Base-by-base conservation (phyloP, 2,888 invertebrate species). In the Mellilla xanthometata region DNA sequence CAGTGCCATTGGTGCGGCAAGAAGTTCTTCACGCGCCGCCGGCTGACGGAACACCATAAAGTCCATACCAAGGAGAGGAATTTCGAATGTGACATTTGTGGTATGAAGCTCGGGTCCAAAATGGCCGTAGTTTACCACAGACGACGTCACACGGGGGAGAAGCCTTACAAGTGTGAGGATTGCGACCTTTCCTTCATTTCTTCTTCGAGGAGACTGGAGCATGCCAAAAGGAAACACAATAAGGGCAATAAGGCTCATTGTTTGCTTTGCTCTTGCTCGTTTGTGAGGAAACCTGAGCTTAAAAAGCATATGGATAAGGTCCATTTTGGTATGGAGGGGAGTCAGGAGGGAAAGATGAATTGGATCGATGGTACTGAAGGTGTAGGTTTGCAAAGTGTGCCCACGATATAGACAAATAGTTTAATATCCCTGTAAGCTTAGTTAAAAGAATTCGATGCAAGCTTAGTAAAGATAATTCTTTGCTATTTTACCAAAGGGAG, bases 61-160 rank as follows among this genome's bases (percentile, higher is more conserved):
- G 91, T 90, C 0, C 92, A 92, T 54, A 90, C 91, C 0, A 75
- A 90, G 8, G 89, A 72, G 31, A 72, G 91, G 49, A 90, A 90
- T 33, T 91, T 87, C 54, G 82, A 78, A 51, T 92, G 92, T 47
- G 86, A 90, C 41, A 77, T 91, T 35, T 92, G 92, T 61, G 81
- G 86, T 8, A 85, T 81, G 12, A 82, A 78, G 61, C 60, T 89
- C 0, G 87, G 87, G 1, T 77, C 86, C 8, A 82, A 81, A 54
- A 87, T 85, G 84, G 89, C 90, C 2, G 80, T 78, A 1, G 78
- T 85, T 1, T 88, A 90, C 54, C 90, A 90, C 39, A 76, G 81
- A 54, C 68, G 90, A 5, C 52, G 88, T 9, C 90, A 90, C 34
- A 90, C 90, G 0, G 90, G 90, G 0, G 90, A 90, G 42, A 74